Evolutionary conservation across 2,888 invertebrate species (phyloP), one percentile per base, ranked within the genome.

Genomic region (Suillia variegata): DNA sequence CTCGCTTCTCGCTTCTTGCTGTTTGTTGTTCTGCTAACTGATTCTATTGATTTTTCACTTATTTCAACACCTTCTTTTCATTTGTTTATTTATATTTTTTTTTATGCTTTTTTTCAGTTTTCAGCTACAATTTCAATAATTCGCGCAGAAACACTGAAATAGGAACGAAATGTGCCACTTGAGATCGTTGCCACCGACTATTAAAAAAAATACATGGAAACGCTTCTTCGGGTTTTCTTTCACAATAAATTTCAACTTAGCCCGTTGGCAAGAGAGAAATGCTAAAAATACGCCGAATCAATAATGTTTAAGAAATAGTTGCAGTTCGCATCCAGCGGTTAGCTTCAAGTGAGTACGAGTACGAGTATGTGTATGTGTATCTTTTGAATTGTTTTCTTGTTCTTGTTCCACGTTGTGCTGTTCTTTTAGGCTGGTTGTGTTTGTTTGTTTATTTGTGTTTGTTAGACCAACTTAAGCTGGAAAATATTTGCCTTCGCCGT

Each of bases 81-180:
- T 38, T 38, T 38, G n/a, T 13, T 38, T 38, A 13, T n/a, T n/a
- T n/a, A n/a, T n/a, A n/a, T n/a, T n/a, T n/a, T n/a, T n/a, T n/a
- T n/a, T n/a, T n/a, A n/a, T 38, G n/a, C 38, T 38, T 12, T 31
- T 31, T 5, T 31, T 57, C 34, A 22, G 45, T 54, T 61, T 64
- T 56, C 48, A 58, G 56, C 33, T 48, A 38, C 15, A 17, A 56
- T n/a, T 42, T 26, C 26, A 26, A 38, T 38, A 13, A 4, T n/a
- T 12, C 38, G 4, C n/a, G n/a, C 38, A 38, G n/a, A 38, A 38
- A 13, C 10, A n/a, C 38, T 38, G n/a, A 38, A 38, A 38, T 38
- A 38, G n/a, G 38, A 38, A 12, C 38, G n/a, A 13, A 8, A 38
- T 38, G 38, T 38, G 6, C 12, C 38, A 38, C 38, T 26, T 26